These are phyloP conservation scores for Bembecia ichneumoniformis DNA, from an alignment of 2,888 invertebrate genomes.

Conservation along the genomic window DNA sequence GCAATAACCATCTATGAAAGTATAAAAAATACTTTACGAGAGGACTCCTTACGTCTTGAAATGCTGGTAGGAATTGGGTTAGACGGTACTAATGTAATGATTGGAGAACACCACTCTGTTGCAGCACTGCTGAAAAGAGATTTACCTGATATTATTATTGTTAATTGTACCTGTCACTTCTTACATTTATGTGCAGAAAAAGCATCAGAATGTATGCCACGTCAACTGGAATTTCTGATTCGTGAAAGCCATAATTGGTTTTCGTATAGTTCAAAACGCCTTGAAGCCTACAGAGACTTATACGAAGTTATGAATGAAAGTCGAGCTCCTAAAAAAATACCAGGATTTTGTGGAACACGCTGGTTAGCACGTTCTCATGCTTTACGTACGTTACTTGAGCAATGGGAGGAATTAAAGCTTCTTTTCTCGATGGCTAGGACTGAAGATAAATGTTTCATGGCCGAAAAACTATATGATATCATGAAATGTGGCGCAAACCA, in stretches of 20 bases:
- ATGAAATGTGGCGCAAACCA: too few relatives aligned
- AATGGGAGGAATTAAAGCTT: constrained; percentile 23
- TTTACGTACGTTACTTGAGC: constrained; percentile 17
- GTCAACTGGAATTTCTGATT: constrained; percentile 15
- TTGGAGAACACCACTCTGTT: constrained; percentile 12
- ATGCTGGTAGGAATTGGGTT: constrained; percentile 13
- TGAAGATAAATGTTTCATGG: constrained; percentile 18
- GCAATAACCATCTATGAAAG: constrained; percentile 6
- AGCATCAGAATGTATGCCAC: constrained; percentile 8
- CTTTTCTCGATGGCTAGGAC: constrained; percentile 17
- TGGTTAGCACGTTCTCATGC: constrained; percentile 16
- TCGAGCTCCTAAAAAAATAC: constrained; percentile 12
- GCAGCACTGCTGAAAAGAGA: constrained; percentile 12
- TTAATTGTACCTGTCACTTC: constrained; percentile 8
- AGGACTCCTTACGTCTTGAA: constrained; percentile 9
- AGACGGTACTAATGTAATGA: constrained; percentile 19
- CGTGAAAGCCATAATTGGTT: constrained; percentile 20
- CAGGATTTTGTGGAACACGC: constrained; percentile 16
- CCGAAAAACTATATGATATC: constrained; percentile 16
- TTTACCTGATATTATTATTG: constrained; percentile 9
- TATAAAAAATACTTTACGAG: constrained; percentile 7
- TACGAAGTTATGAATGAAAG: constrained; percentile 15
- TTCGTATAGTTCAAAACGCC: constrained; percentile 17
- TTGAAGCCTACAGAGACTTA: constrained; percentile 14
- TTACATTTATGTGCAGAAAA: constrained; percentile 12